Conservation (phyloP, 2,888 invertebrate genomes). For the Agonum fuliginosum region DNA sequence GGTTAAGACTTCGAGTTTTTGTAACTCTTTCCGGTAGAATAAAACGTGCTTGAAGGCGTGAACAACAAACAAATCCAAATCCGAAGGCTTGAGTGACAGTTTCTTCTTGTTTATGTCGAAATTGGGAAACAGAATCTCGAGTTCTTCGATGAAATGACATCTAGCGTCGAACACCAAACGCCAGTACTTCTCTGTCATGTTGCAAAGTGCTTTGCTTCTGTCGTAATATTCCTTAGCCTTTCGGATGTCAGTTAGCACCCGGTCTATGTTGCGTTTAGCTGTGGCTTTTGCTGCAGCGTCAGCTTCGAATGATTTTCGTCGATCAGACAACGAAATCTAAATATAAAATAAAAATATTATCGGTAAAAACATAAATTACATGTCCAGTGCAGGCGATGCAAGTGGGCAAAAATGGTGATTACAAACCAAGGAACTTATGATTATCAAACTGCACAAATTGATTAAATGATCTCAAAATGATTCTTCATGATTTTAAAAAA, state of each 20-base stretch:
- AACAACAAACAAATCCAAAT: slow-evolving; percentile 86
- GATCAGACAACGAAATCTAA: slow-evolving; percentile 59
- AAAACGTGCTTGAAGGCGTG: slow-evolving; percentile 86
- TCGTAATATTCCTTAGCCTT: slow-evolving; percentile 77
- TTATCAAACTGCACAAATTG: too few relatives aligned
- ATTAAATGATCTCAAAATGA: too few relatives aligned
- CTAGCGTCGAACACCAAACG: slow-evolving; percentile 82
- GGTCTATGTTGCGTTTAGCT: slow-evolving; percentile 76
- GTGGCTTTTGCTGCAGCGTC: slow-evolving; percentile 72
- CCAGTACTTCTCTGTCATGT: slow-evolving; percentile 87
- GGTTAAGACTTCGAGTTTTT: slow-evolving; percentile 80
- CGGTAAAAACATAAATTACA: too few relatives aligned
- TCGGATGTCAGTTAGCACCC: slow-evolving; percentile 77
- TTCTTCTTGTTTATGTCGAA: slow-evolving; percentile 81
- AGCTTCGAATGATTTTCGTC: slow-evolving; percentile 69
- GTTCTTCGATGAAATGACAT: slow-evolving; percentile 78
- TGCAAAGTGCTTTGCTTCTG: slow-evolving; percentile 75
- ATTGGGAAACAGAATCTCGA: slow-evolving; percentile 83
- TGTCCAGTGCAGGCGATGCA: too few relatives aligned
- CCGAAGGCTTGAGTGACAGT: slow-evolving; percentile 77
- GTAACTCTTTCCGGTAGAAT: slow-evolving; percentile 85
- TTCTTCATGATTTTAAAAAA: too few relatives aligned
- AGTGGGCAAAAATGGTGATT: too few relatives aligned
- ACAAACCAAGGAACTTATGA: too few relatives aligned
- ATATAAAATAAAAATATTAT: too few relatives aligned